Percentiles rank a stretch among this genome's conserved stretches.
Conservation (phyloP, 2,113 vertebrate species). For the Coptodon bakossiorum region DNA sequence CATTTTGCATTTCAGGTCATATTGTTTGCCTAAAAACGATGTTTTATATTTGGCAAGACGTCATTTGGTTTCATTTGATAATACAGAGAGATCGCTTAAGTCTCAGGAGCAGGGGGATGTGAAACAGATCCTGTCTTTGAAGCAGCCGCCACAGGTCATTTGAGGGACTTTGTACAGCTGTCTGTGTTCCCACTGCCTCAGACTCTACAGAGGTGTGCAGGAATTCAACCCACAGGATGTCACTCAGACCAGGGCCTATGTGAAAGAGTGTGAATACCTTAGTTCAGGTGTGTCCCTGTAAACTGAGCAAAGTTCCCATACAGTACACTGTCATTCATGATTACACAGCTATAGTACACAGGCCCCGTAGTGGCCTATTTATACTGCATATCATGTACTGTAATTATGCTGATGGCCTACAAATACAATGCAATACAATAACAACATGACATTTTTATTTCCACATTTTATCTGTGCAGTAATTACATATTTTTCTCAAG, state of each 20-base stretch:
- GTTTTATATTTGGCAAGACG: background rate
- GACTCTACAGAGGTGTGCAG: slow-evolving; percentile 26
- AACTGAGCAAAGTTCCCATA: background rate
- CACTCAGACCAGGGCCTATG: slow-evolving; percentile 15
- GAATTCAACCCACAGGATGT: slow-evolving; percentile 31
- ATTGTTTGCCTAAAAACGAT: background rate
- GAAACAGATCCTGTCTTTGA: slow-evolving; percentile 20
- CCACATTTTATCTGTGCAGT: background rate
- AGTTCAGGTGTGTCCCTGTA: slow-evolving; percentile 13
- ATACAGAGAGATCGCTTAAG: background rate
- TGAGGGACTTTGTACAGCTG: slow-evolving; percentile 50
- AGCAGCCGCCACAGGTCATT: slow-evolving; percentile 4
- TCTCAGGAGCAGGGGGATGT: background rate
- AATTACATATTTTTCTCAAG: background rate
- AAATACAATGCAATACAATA: background rate
- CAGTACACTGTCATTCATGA: background rate
- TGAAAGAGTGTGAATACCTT: background rate
- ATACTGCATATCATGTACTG: background rate
- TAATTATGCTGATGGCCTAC: background rate
- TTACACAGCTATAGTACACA: background rate
- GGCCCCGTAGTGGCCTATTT: background rate
- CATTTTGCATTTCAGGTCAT: background rate
- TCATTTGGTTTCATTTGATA: background rate
- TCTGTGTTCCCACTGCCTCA: slow-evolving; percentile 35
- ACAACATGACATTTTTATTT: background rate